phyloP scores from a whole-genome alignment of 2,888 invertebrate genomes.

The Physocephala rufipes region DNA sequence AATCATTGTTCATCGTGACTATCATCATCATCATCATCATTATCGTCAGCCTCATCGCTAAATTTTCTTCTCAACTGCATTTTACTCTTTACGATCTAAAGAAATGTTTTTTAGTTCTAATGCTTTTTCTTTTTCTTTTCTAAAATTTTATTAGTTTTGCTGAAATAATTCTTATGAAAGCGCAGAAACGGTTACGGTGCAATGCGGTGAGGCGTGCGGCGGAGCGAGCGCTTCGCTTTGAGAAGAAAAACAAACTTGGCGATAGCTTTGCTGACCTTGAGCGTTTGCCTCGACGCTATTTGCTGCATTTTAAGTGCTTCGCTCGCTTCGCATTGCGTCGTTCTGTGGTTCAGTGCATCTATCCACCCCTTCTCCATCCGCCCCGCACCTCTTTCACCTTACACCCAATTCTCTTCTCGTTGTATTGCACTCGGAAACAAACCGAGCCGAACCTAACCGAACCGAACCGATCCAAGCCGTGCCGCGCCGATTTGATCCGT shows the following conservation, averaged over 20 bases:
- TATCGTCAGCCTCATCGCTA: not conserved
- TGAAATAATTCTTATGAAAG: slow-evolving; percentile 30
- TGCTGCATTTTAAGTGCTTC: slow-evolving; percentile 38
- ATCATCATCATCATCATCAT: too few relatives aligned
- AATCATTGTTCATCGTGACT: too few relatives aligned
- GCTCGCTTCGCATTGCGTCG: slow-evolving; percentile 28
- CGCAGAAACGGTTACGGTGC: too few relatives aligned
- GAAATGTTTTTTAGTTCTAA: not conserved
- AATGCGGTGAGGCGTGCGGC: not conserved
- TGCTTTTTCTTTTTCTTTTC: slow-evolving; percentile 8
- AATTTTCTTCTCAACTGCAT: not conserved
- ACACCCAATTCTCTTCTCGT: not conserved
- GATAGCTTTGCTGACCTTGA: slow-evolving; percentile 36
- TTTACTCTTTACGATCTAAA: not conserved
- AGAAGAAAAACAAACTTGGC: slow-evolving; percentile 28
- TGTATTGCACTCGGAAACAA: too few relatives aligned
- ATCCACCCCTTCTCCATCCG: not conserved
- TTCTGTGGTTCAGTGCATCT: not conserved
- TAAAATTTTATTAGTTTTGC: slow-evolving; percentile 32
- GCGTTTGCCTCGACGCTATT: slow-evolving; percentile 23
- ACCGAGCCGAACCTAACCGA: not conserved
- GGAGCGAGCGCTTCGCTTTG: slow-evolving; percentile 17
- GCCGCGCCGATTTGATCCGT: not conserved
- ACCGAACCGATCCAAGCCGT: not conserved
- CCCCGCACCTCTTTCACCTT: not conserved